phyloP scores from a whole-genome alignment of 2,113 vertebrate genomes.

The Acrocephalus kingi region DNA sequence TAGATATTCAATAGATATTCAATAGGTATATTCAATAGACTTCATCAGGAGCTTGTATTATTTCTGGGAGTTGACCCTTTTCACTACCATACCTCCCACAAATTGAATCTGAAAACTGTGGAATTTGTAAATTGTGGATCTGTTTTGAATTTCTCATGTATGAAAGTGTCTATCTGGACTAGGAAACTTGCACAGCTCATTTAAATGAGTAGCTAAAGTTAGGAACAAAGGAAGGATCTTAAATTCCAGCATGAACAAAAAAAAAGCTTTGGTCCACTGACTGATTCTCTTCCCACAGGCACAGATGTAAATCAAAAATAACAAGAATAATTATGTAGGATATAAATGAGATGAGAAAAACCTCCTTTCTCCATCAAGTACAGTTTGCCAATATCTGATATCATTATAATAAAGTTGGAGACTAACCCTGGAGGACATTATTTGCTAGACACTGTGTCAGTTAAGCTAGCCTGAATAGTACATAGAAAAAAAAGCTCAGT shows the following conservation, averaged over 20 bases:
- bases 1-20: not conserved
- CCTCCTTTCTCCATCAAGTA: constrained; percentile 1
- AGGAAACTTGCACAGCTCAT: not conserved
- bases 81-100: not conserved
- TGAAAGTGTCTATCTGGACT: not conserved
- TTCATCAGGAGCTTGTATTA: not conserved
- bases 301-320: constrained; percentile 6
- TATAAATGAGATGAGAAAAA: constrained; percentile 22
- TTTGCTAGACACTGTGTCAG: not conserved
- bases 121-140: not conserved
- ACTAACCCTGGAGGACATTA: not conserved
- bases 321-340: constrained; percentile 7
- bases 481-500: not conserved
- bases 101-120: not conserved
- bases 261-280: not conserved
- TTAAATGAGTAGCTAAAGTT: not conserved
- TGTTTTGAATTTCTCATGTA: not conserved
- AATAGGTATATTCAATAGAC: not conserved
- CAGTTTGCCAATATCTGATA: constrained; percentile 7
- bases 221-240: not conserved
- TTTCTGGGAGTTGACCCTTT: not conserved
- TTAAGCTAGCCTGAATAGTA: not conserved
- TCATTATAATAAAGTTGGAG: not conserved
- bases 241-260: not conserved
- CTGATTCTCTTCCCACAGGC: constrained; percentile 8